Base-by-base conservation (phyloP, 2,888 invertebrate species). In the Drosophila ustulata region DNA sequence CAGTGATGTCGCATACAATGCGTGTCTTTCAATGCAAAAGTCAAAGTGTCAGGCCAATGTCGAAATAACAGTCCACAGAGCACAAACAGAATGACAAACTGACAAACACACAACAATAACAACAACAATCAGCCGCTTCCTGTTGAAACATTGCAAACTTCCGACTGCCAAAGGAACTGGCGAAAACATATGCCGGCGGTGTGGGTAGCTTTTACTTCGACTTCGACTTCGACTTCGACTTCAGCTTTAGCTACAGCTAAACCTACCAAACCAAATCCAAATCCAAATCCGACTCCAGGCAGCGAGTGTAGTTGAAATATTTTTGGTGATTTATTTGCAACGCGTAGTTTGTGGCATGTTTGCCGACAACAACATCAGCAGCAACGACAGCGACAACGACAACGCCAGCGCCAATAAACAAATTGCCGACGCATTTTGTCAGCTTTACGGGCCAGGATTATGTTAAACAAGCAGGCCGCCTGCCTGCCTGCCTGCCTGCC, bases 381-480 rank as follows among this genome's bases (percentile, higher is more conserved):
- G 58, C 59, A 64, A 52, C 51, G 59, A 63, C 53, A 73, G 56
- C 56, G 34, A 63, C 53, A 73, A 59, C 56, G 34, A 66, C 62
- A 63, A 57, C 67, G 62, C 57, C 76, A 84, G 68, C 80, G 78
- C 80, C 88, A 84, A 88, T 88, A 88, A 86, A 88, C 89, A 88
- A 88, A 88, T 88, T 88, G 88, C 89, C 89, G 84, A 86, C 88
- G 89, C 84, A 83, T 87, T 88, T 86, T 82, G 80, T 73, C 80
- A 77, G 82, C 61, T 58, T 66, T 79, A 59, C 74, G 69, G 62
- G 62, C 50, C 82, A 85, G 86, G 86, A 83, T 86, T 86, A 86
- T 86, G 86, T 88, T 86, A 86, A 86, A 78, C 88, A 86, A 66
- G 34, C 55, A 49, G 39, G 49, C 58, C 37, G 28, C 26, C 53